A percentile compares a stretch with the other conserved stretches of the same genome.
Conservation (phyloP, 1,140 invertebrate genomes). For the Odontomachus brunneus region DNA sequence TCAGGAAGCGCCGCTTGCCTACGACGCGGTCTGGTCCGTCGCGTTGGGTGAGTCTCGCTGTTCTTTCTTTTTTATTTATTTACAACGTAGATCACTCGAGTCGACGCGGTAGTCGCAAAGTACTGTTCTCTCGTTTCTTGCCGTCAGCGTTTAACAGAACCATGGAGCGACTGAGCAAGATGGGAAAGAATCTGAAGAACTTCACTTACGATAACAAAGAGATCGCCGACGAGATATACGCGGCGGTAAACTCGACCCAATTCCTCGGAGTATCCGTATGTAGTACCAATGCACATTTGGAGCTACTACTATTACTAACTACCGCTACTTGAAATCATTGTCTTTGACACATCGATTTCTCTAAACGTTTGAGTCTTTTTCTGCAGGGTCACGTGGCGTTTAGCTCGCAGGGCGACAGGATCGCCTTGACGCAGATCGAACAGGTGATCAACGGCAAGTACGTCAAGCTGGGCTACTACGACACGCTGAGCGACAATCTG, state of each 20-base stretch:
- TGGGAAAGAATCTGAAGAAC: slow-evolving; percentile 94
- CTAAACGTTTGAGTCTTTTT: neutral
- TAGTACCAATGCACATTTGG: slow-evolving; percentile 63
- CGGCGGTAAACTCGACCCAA: slow-evolving; percentile 98
- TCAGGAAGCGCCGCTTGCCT: slow-evolving; percentile 98
- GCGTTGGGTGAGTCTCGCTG: slow-evolving; percentile 90
- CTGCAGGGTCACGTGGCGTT: slow-evolving; percentile 96
- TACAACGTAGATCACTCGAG: neutral
- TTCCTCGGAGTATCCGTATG: slow-evolving; percentile 99
- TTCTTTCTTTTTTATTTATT: no score
- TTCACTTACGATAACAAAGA: slow-evolving; percentile 99
- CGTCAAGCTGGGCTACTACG: slow-evolving; percentile 97
- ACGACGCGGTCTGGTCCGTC: slow-evolving; percentile 99
- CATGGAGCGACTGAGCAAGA: slow-evolving; percentile 92
- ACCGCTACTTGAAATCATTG: neutral
- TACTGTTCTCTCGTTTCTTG: neutral
- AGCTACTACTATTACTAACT: slow-evolving; percentile 2
- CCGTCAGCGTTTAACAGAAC: slow-evolving; percentile 96
- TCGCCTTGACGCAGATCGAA: slow-evolving; percentile 99
- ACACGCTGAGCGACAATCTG: slow-evolving; percentile 97
- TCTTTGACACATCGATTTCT: slow-evolving; percentile 5
- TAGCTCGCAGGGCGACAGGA: slow-evolving; percentile 98
- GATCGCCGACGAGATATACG: slow-evolving; percentile 97
- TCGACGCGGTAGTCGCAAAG: neutral
- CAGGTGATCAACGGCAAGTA: slow-evolving; percentile 98